A percentile compares a stretch with the other conserved stretches of the same genome.
Conservation (phyloP, 1,140 invertebrate species). For the Penaeus chinensis region DNA sequence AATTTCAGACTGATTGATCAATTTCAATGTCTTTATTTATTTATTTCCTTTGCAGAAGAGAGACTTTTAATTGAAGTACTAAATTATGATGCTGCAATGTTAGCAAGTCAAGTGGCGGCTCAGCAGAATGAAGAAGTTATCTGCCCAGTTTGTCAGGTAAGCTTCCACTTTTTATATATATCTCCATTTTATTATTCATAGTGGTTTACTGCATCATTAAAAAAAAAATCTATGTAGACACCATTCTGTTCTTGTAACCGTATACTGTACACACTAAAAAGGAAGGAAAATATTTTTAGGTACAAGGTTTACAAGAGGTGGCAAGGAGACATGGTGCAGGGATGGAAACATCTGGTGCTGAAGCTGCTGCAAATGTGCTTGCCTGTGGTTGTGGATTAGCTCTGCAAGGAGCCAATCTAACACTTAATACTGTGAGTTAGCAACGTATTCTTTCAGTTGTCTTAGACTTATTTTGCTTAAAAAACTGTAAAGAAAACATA, state of each 20-base stretch:
- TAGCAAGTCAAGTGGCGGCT: conserved; percentile 29
- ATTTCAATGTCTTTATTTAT: not conserved
- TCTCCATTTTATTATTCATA: not conserved
- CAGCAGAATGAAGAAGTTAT: conserved; percentile 42
- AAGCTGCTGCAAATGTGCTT: conserved; percentile 20
- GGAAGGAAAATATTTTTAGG: not conserved
- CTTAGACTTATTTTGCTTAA: not conserved
- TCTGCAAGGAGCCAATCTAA: conserved; percentile 41
- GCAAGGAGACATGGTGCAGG: not conserved
- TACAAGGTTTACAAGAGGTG: conserved; percentile 37
- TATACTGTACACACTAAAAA: not conserved
- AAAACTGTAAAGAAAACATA: no score
- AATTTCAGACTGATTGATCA: not conserved
- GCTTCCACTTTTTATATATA: not conserved
- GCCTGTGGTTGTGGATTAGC: conserved; percentile 45
- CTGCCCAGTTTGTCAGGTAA: conserved; percentile 44
- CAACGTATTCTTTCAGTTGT: not conserved
- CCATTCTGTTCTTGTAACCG: not conserved
- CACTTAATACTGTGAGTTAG: conserved; percentile 47
- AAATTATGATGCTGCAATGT: conserved; percentile 39
- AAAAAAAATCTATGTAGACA: not conserved
- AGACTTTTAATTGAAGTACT: conserved; percentile 25
- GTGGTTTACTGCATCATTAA: not conserved
- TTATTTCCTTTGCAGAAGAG: conserved; percentile 23
- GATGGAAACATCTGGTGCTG: not conserved